phyloP scores from a whole-genome alignment of 2,888 invertebrate genomes.

The Eilema griseolum region DNA sequence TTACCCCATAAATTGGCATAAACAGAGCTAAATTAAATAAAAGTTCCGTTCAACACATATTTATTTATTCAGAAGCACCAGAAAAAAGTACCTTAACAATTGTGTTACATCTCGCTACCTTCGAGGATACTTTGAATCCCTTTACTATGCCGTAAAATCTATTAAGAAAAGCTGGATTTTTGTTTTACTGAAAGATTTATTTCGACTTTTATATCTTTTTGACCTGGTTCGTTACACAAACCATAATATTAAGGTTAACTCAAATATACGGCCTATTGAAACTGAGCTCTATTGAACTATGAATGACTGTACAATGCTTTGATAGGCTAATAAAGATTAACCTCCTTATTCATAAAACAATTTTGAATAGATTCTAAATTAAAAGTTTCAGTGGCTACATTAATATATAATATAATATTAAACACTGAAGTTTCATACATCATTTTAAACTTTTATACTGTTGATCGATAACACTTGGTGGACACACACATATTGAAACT shows the following conservation, averaged over 20 bases:
- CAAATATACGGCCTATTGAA: neutral
- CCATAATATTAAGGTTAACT: neutral
- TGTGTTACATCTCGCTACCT: neutral
- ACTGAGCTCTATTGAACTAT: neutral
- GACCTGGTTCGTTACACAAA: neutral
- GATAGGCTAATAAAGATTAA: neutral
- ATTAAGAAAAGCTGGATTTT: neutral
- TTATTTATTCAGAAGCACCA: neutral
- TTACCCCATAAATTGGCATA: too few relatives aligned
- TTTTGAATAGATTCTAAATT: neutral
- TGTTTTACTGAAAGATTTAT: neutral
- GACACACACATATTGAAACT: too few relatives aligned
- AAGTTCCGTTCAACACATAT: neutral
- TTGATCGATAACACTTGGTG: too few relatives aligned
- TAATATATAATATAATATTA: too few relatives aligned
- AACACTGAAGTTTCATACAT: too few relatives aligned
- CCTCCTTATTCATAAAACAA: neutral
- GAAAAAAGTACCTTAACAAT: neutral
- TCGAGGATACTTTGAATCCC: neutral
- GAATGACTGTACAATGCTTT: neutral
- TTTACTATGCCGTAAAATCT: neutral
- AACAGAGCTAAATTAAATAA: neutral
- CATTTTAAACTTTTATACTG: too few relatives aligned
- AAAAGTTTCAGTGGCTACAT: neutral
- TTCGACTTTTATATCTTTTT: neutral